Percentiles rank a stretch among this genome's conserved stretches.
These are phyloP conservation scores for Dusona sp. DNA, from an alignment of 2,888 invertebrate genomes.

Conservation along the genomic window DNA sequence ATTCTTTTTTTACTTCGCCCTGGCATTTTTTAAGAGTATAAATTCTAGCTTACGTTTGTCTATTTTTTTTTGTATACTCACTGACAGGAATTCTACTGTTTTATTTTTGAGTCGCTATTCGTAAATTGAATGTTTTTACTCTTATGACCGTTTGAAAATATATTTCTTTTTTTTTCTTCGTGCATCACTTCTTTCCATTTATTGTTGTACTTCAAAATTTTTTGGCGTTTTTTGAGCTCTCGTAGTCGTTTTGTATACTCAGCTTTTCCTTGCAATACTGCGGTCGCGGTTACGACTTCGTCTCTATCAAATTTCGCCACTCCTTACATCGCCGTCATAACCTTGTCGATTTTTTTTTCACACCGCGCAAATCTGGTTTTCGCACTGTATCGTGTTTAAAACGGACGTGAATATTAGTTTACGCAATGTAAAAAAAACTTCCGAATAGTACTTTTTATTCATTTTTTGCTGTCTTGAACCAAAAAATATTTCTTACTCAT, in stretches of 20 bases:
- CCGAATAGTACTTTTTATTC: not conserved
- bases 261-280: conserved; percentile 35
- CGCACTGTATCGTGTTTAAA: conserved; percentile 19
- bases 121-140: not conserved
- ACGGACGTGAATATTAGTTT: not conserved
- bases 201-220: not conserved
- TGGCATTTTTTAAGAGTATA: not conserved
- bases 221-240: not conserved
- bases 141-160: not conserved
- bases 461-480: not conserved
- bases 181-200: no score
- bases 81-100: not conserved
- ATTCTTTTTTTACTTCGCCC: not conserved
- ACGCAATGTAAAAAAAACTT: not conserved
- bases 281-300: conserved; percentile 72
- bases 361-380: conserved; percentile 9
- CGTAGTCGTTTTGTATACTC: not conserved
- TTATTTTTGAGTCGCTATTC: not conserved
- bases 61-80: not conserved
- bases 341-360: conserved; percentile 15
- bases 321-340: not conserved
- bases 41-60: not conserved
- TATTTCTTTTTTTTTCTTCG: not conserved
- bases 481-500: not conserved
- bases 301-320: conserved; percentile 49